Base-by-base conservation (phyloP, 1,140 invertebrate genomes). In the Aricia agestis region DNA sequence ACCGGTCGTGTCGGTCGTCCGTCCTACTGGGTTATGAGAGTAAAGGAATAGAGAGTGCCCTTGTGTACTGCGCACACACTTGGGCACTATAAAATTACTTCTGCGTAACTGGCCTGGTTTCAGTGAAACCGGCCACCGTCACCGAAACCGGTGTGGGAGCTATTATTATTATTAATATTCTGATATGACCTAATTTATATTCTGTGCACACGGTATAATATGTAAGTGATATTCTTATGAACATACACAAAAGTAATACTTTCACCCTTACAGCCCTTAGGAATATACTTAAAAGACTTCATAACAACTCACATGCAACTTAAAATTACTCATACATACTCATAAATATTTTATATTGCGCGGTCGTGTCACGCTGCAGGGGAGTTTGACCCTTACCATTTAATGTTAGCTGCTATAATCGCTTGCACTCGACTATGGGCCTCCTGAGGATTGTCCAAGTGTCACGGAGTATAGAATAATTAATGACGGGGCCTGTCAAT, bases 381-480 rank as follows among this genome's bases (percentile, higher is more conserved):
- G 19, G 19, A 63, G 7, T 6, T 9, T 25, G 19, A 63, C 59
- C 59, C 18, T 63, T 11, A 11, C 10, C 5, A 0, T 10, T 19
- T 63, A 9, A 9, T 11, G 18, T 11, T 63, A 63, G 18, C 19
- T 7, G 59, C 18, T 63, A 63, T 63, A 63, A 63, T 63, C 10
- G 19, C 19, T 63, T 25, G 59, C 59, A 63, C 7, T 10, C 59
- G 7, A 4, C 17, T 63, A 25, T 10, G 19, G 19, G 11, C 19
- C 59, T 25, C 59, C 18, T 4, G 59, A 63, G 59, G 19, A 19
- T 63, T 63, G 59, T 63, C 59, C 59, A 63, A 18, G 59, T 63
- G 59, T 63, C 59, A 59, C 58, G 19, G 59, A 63, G 59, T 19
- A 18, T 19, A 18, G 19, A 63, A 63, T 63, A 19, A 63, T 63